These are phyloP conservation scores for Drosophila oshimai DNA, from an alignment of 1,140 invertebrate genomes.

Conservation along the genomic window DNA sequence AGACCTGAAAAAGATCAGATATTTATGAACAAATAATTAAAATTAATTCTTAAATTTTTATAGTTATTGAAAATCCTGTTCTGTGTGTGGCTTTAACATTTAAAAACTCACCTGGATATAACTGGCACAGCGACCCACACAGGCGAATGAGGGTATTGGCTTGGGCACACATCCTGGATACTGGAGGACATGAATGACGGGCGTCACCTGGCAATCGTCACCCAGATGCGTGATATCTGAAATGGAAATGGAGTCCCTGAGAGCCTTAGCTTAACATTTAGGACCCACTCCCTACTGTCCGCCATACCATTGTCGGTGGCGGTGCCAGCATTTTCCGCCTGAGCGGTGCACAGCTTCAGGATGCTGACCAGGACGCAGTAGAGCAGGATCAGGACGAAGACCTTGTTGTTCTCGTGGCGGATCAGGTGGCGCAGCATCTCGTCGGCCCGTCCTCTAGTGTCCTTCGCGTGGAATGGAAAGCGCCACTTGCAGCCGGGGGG, in stretches of 20 bases:
- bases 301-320: conserved; percentile 57
- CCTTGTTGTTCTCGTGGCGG: conserved; percentile 56
- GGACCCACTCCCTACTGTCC: no score
- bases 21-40: not conserved
- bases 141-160: conserved; percentile 96
- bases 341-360: conserved; percentile 63
- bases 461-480: conserved; percentile 53
- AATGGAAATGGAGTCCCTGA: not conserved
- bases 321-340: conserved; percentile 51
- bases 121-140: conserved; percentile 94
- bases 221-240: conserved; percentile 82
- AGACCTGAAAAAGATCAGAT: conserved; percentile 89
- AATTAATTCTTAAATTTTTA: no score
- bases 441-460: conserved; percentile 30
- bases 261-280: no score
- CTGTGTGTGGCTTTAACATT: no score
- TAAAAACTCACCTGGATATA: conserved; percentile 90
- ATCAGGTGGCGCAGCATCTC: conserved; percentile 63
- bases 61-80: no score
- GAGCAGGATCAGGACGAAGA: conserved; percentile 59
- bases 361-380: conserved; percentile 67
- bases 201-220: conserved; percentile 95
- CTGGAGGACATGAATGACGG: conserved; percentile 95
- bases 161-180: conserved; percentile 96
- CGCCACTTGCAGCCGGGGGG: not conserved